These are phyloP conservation scores for Neolamprologus tretocephalus DNA, from an alignment of 2,113 vertebrate species.

Conservation along the genomic window DNA sequence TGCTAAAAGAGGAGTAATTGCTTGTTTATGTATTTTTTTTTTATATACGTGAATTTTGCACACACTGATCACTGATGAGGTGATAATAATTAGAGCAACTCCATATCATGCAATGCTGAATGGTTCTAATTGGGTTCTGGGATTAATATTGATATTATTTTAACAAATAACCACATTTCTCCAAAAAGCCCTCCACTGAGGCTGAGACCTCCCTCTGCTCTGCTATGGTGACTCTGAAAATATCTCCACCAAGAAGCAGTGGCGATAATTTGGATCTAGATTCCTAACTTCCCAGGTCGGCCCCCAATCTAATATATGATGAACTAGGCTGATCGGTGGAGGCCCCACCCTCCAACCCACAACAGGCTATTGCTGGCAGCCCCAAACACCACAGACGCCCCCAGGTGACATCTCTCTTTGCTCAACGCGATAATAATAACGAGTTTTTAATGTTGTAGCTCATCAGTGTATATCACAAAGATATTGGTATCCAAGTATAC, in stretches of 20 bases:
- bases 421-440: neutral
- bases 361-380: accelerated
- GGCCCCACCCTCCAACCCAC: neutral
- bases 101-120: neutral
- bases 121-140: neutral
- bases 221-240: neutral
- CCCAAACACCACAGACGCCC: neutral
- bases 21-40: neutral
- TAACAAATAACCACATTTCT: neutral
- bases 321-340: neutral
- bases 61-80: neutral
- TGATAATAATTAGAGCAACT: neutral
- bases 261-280: accelerated
- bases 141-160: neutral
- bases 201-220: neutral
- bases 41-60: neutral
- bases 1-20: neutral
- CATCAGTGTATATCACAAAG: neutral
- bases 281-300: neutral
- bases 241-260: neutral
- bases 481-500: neutral
- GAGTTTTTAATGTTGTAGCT: neutral
- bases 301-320: accelerated
- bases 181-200: neutral
- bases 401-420: neutral